Base-by-base conservation (phyloP, 2,888 invertebrate genomes). In the Halictus quadricinctus region DNA sequence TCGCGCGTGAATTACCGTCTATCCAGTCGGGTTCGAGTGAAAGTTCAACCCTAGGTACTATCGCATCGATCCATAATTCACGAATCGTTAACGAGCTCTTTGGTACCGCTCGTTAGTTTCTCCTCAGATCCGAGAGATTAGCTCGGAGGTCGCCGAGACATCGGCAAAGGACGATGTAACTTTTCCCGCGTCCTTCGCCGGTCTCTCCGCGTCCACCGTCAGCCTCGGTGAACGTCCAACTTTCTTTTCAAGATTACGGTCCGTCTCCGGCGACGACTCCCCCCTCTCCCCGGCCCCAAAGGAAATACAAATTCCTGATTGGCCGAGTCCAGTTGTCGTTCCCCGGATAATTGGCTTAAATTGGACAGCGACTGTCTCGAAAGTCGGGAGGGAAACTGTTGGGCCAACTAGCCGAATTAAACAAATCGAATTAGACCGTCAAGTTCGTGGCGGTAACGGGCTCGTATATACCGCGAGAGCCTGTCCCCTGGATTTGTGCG, bases 291-390 rank as follows among this genome's bases (percentile, higher is more conserved):
- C 41, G 13, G 43, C 85, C 89, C 83, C 89, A 25, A 69, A 89
- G 89, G 89, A 89, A 89, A 89, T 89, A 89, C 88, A 86, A 89
- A 89, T 89, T 88, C 86, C 85, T 87, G 89, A 90, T 90, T 90
- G 90, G 88, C 81, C 64, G 86, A 90, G 90, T 90, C 90, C 88
- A 79, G 84, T 80, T 72, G 76, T 84, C 86, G 79, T 88, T 83
- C 89, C 90, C 87, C 74, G 80, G 90, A 88, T 90, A 90, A 90
- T 90, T 90, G 90, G 87, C 86, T 90, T 87, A 90, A 90, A 90
- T 90, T 90, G 90, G 89, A 88, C 86, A 84, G 83, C 81, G 88
- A 83, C 86, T 79, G 81, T 64, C 83, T 79, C 76, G 82, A 87
- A 88, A 89, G 88, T 88, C 85, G 81, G 78, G 69, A 82, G 83